phyloP scores from a whole-genome alignment of 2,113 vertebrate species.

The Riparia riparia region DNA sequence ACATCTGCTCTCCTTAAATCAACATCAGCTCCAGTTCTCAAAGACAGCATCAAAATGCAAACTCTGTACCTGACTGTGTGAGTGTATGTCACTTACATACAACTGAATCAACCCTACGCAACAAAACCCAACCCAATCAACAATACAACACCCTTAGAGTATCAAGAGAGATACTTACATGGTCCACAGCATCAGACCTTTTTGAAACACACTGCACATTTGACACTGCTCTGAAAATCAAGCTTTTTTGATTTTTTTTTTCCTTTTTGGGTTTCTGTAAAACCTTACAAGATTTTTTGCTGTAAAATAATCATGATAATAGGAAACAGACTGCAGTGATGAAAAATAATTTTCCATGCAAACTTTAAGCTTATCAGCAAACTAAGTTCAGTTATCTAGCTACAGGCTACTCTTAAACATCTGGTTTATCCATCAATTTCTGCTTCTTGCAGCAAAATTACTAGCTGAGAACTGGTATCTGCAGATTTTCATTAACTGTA shows the following conservation, averaged over 20 bases:
- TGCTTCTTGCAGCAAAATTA: background rate
- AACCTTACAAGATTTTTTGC: background rate
- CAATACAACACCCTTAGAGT: background rate
- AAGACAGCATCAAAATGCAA: slow-evolving; percentile 24
- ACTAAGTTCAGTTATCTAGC: background rate
- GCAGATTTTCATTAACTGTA: background rate
- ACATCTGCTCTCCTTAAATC: slow-evolving; percentile 73
- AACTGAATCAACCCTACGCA: background rate
- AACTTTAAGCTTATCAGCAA: background rate
- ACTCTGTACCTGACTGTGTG: background rate
- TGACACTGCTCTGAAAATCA: background rate
- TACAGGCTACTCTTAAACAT: background rate
- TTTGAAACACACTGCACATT: background rate
- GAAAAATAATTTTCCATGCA: background rate
- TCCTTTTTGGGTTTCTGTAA: background rate
- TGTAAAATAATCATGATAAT: background rate
- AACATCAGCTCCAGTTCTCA: slow-evolving; percentile 67
- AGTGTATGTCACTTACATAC: background rate
- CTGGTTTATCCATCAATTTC: background rate
- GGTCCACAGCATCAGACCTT: background rate
- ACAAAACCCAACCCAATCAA: background rate
- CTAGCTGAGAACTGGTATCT: background rate
- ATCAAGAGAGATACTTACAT: background rate
- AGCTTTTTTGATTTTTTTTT: background rate
- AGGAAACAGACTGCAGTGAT: background rate